Base-by-base conservation (phyloP, 2,113 vertebrate species). In the Cheirogaleus medius region DNA sequence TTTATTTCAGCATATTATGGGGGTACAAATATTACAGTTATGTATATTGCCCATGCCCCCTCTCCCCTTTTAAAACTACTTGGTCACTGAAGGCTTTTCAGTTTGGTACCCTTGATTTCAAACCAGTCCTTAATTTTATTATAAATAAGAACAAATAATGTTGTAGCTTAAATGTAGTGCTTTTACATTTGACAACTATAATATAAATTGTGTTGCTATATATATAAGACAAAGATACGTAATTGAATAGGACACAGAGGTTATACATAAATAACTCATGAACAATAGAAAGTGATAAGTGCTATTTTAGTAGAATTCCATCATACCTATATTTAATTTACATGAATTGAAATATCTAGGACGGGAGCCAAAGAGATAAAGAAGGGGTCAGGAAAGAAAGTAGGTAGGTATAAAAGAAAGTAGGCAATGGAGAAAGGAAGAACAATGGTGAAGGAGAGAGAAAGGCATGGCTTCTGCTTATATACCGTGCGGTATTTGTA, bases 251-350 rank as follows among this genome's bases (percentile, higher is more conserved):
- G 87, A 90, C 66, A 84, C 69, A 86, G 71, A 94, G 56, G 47
- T 94, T 92, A 64, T 92, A 8, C 49, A 58, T 94, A 64, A 87
- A 95, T 95, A 95, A 89, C n/a, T 93, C 78, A 90, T 83, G 90
- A 68, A 93, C 32, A 91, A 4, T 73, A 66, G 73, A 78, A 87
- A 87, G 32, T 91, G 78, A 0, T 96, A 92, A 81, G 68, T 78
- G 63, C 68, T 49, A 20, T 87, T 96, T 95, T 49, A 91, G 60
- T 93, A 44, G 13, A 63, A 84, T 84, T 87, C 29, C 49, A n/a
- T 87, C 52, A 60, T 73, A 80, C 15, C 66, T 97, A 54, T 27
- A 56, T 76, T 97, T 93, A 78, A 87, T 80, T 78, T 87, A 60
- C 32, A 25, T 93, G 23, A 87, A 49, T 80, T 89, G 14, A 92